Base-by-base conservation (phyloP, 1,140 invertebrate species). In the Drosophila ficusphila region DNA sequence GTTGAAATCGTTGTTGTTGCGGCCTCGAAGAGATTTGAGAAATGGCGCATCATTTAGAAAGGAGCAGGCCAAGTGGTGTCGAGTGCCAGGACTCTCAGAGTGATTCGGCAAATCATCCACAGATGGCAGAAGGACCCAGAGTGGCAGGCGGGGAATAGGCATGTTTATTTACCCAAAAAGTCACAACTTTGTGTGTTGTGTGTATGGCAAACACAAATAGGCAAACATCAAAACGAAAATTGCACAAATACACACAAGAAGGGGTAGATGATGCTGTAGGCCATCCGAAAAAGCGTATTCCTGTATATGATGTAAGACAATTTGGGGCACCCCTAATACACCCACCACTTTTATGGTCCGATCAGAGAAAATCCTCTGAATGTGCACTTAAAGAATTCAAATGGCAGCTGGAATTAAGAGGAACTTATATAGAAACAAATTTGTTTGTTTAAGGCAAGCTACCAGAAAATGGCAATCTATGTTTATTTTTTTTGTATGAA, bases 131-230 rank as follows among this genome's bases (percentile, higher is more conserved):
- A 31, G 18, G 19, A 21, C 21, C 19, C 4, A 38, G 33, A 11
- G 29, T 19, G 11, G 19, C 21, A 16, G 18, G 18, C 3, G 42
- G 12, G 14, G 19, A 38, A 14, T 18, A 52, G 47, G 47, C 38
- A 38, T 61, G 34, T 81, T 79, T 85, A 68, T 86, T 86, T 76
- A 51, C 76, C 58, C 79, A 58, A 62, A 85, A 75, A 79, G 76
- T 79, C 79, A 67, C 67, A 76, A 86, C 60, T 60, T 71, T 85
- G 62, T 70, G 49, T 53, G 58, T 21, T 42, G 76, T 78, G 61
- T 82, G 79, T 79, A 39, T 67, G 60, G 38, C 76, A 79, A 83
- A 76, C 53, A 76, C 65, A 83, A 86, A 83, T 86, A 82, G 49
- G 54, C 75, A 71, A 64, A 61, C 79, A 82, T 77, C 49, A 52